Conservation (phyloP, 2,888 invertebrate species). For the Phanerotoma sp. region DNA sequence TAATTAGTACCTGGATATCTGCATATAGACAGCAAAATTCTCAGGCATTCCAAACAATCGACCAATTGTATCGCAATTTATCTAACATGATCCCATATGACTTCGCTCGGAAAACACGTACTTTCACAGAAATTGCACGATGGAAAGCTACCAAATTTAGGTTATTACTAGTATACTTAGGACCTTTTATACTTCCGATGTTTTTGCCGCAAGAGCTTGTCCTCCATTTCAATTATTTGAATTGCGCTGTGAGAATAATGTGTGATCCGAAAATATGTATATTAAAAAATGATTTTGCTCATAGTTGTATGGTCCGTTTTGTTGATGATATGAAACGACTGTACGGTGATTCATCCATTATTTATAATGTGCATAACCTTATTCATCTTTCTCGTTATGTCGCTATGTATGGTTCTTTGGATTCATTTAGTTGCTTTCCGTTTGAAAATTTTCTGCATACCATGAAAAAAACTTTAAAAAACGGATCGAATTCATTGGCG, state of each 20-base stretch:
- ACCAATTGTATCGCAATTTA: background rate
- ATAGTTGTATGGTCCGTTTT: conserved; percentile 34
- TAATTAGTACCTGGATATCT: conserved; percentile 15
- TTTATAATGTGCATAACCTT: conserved; percentile 40
- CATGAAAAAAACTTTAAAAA: too few species aligned
- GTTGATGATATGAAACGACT: conserved; percentile 34
- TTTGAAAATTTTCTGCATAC: too few species aligned
- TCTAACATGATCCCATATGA: conserved; percentile 1
- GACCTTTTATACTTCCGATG: conserved; percentile 35
- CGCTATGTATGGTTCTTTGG: too few species aligned
- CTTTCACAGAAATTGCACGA: conserved; percentile 20
- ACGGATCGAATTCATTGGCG: too few species aligned
- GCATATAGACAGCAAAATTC: too few species aligned
- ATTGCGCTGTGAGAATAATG: conserved; percentile 33
- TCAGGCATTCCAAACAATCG: too few species aligned
- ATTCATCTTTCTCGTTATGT: conserved; percentile 6
- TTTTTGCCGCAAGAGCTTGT: conserved; percentile 27
- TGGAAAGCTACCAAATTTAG: conserved; percentile 45
- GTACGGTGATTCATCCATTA: conserved; percentile 33
- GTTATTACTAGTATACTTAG: conserved; percentile 39
- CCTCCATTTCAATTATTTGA: conserved; percentile 33
- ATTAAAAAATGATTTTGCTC: conserved; percentile 32
- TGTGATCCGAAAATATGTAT: conserved; percentile 29
- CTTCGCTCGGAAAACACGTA: conserved; percentile 7
- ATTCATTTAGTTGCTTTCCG: too few species aligned